These are phyloP conservation scores for Trachelus tabidus DNA, from an alignment of 2,888 invertebrate genomes.

Conservation along the genomic window DNA sequence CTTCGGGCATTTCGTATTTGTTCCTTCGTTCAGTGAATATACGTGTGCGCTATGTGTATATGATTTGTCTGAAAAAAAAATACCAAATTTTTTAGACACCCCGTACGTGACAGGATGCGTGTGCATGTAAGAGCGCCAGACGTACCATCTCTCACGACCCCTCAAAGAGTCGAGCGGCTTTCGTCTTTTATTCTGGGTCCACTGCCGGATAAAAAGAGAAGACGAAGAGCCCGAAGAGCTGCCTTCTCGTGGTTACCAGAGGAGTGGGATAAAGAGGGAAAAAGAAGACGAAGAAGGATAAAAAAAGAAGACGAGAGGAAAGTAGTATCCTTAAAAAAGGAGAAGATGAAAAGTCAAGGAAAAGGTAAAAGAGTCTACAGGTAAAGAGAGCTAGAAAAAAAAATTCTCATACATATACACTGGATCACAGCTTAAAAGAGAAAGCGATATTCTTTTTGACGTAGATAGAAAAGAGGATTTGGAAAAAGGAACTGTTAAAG, in stretches of 20 bases:
- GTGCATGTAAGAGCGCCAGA: constrained; percentile 25
- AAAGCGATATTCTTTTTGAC: background rate
- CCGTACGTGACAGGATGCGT: constrained; percentile 17
- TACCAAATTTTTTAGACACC: constrained; percentile 3
- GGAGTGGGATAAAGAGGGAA: constrained; percentile 12
- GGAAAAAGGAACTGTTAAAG: background rate
- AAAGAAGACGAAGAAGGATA: constrained; percentile 14
- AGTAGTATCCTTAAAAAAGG: constrained; percentile 12
- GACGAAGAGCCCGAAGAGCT: constrained; percentile 16
- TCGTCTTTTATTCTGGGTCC: constrained; percentile 37
- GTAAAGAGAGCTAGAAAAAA: constrained; percentile 21
- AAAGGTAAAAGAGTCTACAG: constrained; percentile 29
- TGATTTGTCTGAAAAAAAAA: background rate
- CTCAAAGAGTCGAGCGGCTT: constrained; percentile 34
- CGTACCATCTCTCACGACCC: constrained; percentile 29
- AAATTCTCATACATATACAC: background rate
- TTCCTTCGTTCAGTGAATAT: background rate
- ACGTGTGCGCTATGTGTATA: background rate
- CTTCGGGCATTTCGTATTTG: background rate
- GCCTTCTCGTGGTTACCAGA: constrained; percentile 24
- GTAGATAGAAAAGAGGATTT: background rate
- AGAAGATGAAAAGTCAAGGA: constrained; percentile 24
- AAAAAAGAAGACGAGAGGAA: constrained; percentile 18
- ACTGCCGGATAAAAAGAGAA: constrained; percentile 30
- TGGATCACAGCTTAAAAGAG: background rate